Percentiles rank a stretch among this genome's conserved stretches.
phyloP scores from a whole-genome alignment of 2,888 invertebrate genomes.

The Liopterus haemorrhoidalis region DNA sequence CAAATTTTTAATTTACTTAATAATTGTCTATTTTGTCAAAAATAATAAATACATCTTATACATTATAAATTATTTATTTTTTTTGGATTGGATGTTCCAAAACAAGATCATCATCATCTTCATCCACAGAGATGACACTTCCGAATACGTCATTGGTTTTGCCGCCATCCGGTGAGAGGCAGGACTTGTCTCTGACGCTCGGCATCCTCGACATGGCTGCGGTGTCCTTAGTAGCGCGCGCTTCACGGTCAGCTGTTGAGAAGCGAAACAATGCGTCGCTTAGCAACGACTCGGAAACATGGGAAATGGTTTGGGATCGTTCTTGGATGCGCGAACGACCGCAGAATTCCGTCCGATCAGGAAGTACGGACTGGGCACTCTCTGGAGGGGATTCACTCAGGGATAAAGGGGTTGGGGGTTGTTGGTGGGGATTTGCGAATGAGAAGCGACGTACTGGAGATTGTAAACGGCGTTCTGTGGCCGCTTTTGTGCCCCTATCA shows the following conservation, averaged over 20 bases:
- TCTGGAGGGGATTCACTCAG: background rate
- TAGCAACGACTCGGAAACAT: constrained; percentile 1
- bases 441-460: constrained; percentile 11
- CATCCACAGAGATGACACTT: constrained; percentile 43
- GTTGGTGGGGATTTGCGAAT: constrained; percentile 10
- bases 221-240: background rate
- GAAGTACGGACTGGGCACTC: constrained; percentile 10
- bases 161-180: background rate
- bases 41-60: no score
- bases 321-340: constrained; percentile 2
- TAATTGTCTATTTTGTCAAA: no score
- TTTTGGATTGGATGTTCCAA: no score
- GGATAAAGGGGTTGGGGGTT: background rate
- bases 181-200: background rate
- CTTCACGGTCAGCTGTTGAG: constrained; percentile 10
- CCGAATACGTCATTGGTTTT: constrained; percentile 41
- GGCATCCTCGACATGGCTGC: background rate
- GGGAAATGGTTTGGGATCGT: background rate
- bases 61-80: no score
- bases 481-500: constrained; percentile 13
- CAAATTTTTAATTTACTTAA: no score
- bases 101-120: constrained; percentile 37
- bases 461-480: constrained; percentile 16
- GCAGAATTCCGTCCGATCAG: constrained; percentile 12
- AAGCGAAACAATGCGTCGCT: constrained; percentile 9